Evolutionary conservation across 2,888 invertebrate species (phyloP).

Genomic region (Macaria notata): DNA sequence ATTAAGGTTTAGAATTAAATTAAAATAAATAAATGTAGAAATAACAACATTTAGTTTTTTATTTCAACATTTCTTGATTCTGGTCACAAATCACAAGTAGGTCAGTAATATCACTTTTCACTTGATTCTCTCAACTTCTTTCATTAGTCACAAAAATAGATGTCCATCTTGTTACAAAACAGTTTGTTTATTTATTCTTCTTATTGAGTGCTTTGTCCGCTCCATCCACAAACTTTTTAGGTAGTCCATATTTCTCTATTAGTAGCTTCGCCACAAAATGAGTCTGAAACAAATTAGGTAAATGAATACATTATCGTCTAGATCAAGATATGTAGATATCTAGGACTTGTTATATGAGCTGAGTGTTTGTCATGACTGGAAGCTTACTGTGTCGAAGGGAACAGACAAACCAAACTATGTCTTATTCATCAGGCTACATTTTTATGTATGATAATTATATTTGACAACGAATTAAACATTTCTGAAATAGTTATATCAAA

Average conservation of each 20-base stretch:
- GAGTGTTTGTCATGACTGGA: too few relatives aligned
- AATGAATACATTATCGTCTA: background rate
- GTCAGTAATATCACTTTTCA: background rate
- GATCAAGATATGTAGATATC: too few relatives aligned
- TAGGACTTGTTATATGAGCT: too few relatives aligned
- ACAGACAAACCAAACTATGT: too few relatives aligned
- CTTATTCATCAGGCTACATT: too few relatives aligned
- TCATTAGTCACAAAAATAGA: background rate
- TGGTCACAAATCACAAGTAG: too few relatives aligned
- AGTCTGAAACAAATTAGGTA: slow-evolving; percentile 58
- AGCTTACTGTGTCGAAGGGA: too few relatives aligned
- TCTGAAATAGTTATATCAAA: too few relatives aligned
- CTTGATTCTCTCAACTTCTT: slow-evolving; percentile 25
- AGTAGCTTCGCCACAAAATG: slow-evolving; percentile 75
- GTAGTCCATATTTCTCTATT: slow-evolving; percentile 89
- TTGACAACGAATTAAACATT: too few relatives aligned
- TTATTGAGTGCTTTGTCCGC: slow-evolving; percentile 89
- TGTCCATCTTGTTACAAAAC: background rate
- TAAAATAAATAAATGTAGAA: slow-evolving; percentile 22
- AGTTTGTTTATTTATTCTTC: slow-evolving; percentile 62
- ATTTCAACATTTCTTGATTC: slow-evolving; percentile 16
- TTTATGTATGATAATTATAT: too few relatives aligned
- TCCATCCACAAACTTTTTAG: slow-evolving; percentile 88
- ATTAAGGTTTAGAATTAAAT: slow-evolving; percentile 19
- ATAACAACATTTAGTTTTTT: slow-evolving; percentile 33